Evolutionary conservation across 2,888 invertebrate species (phyloP), one percentile per base, ranked within the genome.

Genomic region (Aquatica leii): DNA sequence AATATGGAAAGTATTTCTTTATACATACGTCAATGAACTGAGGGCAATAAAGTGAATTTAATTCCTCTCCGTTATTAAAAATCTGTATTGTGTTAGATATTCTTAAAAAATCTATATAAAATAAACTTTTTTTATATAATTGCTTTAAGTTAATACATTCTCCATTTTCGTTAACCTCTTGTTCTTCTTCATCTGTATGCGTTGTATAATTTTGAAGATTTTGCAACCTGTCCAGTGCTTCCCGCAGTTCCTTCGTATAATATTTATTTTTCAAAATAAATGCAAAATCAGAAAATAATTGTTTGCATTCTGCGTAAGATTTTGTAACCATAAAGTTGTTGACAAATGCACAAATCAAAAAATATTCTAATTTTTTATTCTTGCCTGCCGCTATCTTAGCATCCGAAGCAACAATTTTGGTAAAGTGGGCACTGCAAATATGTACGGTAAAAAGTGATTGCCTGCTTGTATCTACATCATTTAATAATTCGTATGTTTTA

Each of bases 351-450:
- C 24, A 12, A 3, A 24, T 31, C 8, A 50, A 31, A 50, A 55
- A 18, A 12, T 2, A 2, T 53, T 49, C 54, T 8, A 59, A 37
- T 12, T 11, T 20, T 40, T 21, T 50, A 15, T 50, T 24, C 24
- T 50, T 50, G 3, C 50, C 15, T 12, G 31, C 50, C 2, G 12
- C 24, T 50, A 12, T 34, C 24, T 21, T 50, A 14, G 50, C 50
- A 24, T 24, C 50, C 1, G n/a, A n/a, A 12, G 50, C 50, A 20
- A 50, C 24, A 20, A 50, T 50, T 50, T 50, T 50, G 2, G 9
- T 50, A 31, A 50, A 50, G 24, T 50, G 50, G 4, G 50, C 50
- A 50, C 50, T 24, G 24, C 50, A 50, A 8, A 50, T 14, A 50
- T 31, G 50, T 2, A 50, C 6, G 9, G 31, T n/a, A 31, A 31